Conservation (phyloP, 2,888 invertebrate genomes). For the Drosophila nigricruria region DNA sequence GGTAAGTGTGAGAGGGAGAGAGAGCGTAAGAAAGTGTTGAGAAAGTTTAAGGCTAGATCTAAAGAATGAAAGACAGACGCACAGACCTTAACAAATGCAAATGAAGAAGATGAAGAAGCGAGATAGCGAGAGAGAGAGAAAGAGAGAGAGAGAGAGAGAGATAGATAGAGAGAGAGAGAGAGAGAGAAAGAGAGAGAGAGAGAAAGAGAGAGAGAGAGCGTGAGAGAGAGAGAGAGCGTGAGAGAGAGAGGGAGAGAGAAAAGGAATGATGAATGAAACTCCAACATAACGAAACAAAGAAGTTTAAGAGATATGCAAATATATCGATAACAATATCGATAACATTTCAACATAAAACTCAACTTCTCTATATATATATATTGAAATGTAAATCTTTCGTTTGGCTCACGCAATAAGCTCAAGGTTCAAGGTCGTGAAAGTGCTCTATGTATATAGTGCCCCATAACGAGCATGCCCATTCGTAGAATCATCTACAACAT, state of each 20-base stretch:
- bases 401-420: not conserved
- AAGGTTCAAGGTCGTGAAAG: not conserved
- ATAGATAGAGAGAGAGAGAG: not conserved
- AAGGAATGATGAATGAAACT: too few species aligned
- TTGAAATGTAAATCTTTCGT: not conserved
- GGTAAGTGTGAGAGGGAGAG: not conserved
- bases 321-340: too few species aligned
- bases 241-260: too few species aligned
- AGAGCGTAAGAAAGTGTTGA: not conserved
- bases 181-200: too few species aligned
- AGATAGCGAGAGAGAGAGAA: not conserved
- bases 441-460: not conserved
- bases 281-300: too few species aligned
- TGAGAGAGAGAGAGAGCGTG: too few species aligned
- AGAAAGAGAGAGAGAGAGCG: too few species aligned
- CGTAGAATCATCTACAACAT: not conserved
- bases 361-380: too few species aligned
- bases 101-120: not conserved
- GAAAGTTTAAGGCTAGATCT: not conserved
- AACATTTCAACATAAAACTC: too few species aligned
- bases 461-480: conserved; percentile 9
- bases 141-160: not conserved
- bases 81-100: not conserved
- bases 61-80: not conserved
- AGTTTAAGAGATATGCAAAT: too few species aligned